phyloP scores from a whole-genome alignment of 2,888 invertebrate species.

The Lycocerus yunnanus region DNA sequence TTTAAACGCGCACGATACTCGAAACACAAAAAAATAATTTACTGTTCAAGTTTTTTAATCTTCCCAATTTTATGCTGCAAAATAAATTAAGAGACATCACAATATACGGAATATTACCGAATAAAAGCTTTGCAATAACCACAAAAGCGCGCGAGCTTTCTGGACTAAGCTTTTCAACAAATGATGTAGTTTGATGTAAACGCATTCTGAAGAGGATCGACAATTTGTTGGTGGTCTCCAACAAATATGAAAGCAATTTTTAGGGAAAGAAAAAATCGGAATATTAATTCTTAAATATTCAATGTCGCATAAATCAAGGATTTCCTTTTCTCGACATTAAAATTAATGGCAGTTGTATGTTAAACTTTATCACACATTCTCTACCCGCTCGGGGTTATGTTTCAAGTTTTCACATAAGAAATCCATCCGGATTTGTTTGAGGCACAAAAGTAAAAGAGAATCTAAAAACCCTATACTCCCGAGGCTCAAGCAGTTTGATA shows the following conservation, averaged over 20 bases:
- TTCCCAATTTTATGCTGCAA: neutral
- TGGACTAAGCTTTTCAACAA: neutral
- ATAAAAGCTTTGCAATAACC: neutral
- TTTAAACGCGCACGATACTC: neutral
- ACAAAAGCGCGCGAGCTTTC: neutral
- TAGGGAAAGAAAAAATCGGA: neutral
- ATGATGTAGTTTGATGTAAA: neutral
- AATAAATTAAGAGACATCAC: neutral
- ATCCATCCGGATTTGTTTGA: slow-evolving; percentile 15
- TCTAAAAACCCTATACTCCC: slow-evolving; percentile 4
- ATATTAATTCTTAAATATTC: neutral
- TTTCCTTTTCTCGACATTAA: slow-evolving; percentile 2
- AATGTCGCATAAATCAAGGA: slow-evolving; percentile 3
- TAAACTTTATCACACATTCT: neutral
- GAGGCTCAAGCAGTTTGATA: slow-evolving; percentile 1
- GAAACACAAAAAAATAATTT: neutral
- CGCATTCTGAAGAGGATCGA: neutral
- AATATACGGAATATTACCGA: neutral
- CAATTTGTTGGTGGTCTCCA: no score
- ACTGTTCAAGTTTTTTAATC: neutral
- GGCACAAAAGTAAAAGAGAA: slow-evolving; percentile 13
- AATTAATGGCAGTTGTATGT: slow-evolving; percentile 10
- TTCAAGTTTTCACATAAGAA: slow-evolving; percentile 16
- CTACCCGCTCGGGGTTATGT: slow-evolving; percentile 6
- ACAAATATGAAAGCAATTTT: neutral